A percentile compares a stretch with the other conserved stretches of the same genome.
These are phyloP conservation scores for Rhinolophus ferrumequinum DNA, from an alignment of 2,113 vertebrate species.

Conservation along the genomic window DNA sequence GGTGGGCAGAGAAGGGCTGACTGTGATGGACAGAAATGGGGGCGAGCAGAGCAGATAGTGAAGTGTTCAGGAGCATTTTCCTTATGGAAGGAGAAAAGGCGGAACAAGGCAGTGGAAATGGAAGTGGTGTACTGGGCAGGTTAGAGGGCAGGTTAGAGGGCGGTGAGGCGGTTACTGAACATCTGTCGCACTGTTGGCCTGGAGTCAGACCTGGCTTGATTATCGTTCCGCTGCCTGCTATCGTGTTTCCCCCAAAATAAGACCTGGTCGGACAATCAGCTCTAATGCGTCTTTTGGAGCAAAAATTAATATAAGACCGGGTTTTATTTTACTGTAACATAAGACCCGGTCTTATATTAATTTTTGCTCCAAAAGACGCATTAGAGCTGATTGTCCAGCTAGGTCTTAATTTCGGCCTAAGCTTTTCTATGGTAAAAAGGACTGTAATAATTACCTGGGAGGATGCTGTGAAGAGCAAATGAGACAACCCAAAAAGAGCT, in stretches of 20 bases:
- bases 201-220: neutral
- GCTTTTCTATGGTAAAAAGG: neutral
- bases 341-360: too few species aligned
- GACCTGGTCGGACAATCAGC: too few species aligned
- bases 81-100: neutral
- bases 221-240: neutral
- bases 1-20: neutral
- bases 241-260: too few species aligned
- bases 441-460: neutral
- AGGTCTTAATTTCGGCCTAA: neutral
- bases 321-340: too few species aligned
- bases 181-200: neutral
- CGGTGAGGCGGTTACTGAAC: neutral
- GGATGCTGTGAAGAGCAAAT: neutral
- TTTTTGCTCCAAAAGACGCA: too few species aligned
- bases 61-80: neutral
- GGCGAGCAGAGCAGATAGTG: neutral
- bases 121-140: neutral
- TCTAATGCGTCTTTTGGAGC: too few species aligned
- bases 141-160: neutral
- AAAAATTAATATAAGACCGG: too few species aligned
- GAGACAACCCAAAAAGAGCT: neutral
- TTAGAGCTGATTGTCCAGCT: too few species aligned
- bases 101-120: accelerated
- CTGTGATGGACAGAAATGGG: neutral